Evolutionary conservation across 2,113 vertebrate genomes (phyloP), one percentile per base, ranked within the genome.

Genomic region (Illadopsis cleaveri): DNA sequence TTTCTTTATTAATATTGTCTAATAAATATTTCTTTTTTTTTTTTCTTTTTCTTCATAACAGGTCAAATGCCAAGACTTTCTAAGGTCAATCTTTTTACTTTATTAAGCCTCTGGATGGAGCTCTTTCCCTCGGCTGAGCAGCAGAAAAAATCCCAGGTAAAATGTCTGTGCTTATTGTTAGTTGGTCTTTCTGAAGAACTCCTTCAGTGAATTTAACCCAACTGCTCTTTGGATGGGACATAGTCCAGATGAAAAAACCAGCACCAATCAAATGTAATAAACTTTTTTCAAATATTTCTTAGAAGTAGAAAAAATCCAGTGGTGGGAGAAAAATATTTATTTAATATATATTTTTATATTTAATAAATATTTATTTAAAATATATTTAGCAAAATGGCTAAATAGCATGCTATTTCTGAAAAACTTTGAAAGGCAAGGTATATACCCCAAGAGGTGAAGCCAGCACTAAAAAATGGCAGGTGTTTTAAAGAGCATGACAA

Each of bases 61-160:
- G 99, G 99, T 89, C 98, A 98, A 90, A 98, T 97, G 77, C 99
- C 98, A 93, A 98, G 99, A 82, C 97, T 99, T 93, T 99, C 99
- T 42, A 99, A 99, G 97, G 98, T 98, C 42, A 99, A 99, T 96
- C 98, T 99, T 68, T 99, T 99, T 85, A 99, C 99, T 40, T 93
- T 99, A 84, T 91, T 99, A 93, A 99, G 99, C 93, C 97, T 99
- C 76, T 99, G 99, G 99, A 99, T 99, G 99, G 99, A 99, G 91
- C 97, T 99, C 58, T 99, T 99, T 77, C 99, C 99, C 44, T 98
- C 96, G 1, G 68, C 89, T 38, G 94, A 97, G 61, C 78, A 96
- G 40, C 98, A 94, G 71, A 97, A 96, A 62, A 98, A 97, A 94
- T 82, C 94, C 12, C 95, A 97, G 96, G 98, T 98, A 98, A 96